A percentile compares a stretch with the other conserved stretches of the same genome.
phyloP scores from a whole-genome alignment of 1,140 invertebrate species.

The Branchinecta lindahli region DNA sequence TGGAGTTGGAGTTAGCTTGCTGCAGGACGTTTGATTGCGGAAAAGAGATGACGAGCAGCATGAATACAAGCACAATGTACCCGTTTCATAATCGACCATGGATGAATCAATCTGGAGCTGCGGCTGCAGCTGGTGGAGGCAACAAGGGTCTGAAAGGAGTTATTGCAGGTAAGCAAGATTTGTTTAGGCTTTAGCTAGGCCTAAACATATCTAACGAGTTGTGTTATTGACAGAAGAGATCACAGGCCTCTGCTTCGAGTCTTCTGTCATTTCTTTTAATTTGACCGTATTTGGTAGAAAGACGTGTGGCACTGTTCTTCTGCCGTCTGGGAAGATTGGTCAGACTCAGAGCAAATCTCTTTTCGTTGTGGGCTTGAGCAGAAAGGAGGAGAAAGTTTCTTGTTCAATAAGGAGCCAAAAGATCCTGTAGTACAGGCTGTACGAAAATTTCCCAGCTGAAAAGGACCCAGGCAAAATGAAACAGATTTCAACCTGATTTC shows the following conservation, averaged over 20 bases:
- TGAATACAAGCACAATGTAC: too few relatives aligned
- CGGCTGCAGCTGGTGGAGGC: constrained; percentile 37
- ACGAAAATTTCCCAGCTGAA: too few relatives aligned
- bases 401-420: not conserved
- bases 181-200: constrained; percentile 15
- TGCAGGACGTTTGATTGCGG: too few relatives aligned
- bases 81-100: constrained; percentile 37
- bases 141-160: constrained; percentile 56
- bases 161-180: constrained; percentile 46
- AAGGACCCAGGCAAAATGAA: not conserved
- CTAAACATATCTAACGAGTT: not conserved
- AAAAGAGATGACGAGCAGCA: too few relatives aligned
- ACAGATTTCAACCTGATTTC: not conserved
- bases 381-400: not conserved
- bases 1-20: too few relatives aligned
- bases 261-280: not conserved
- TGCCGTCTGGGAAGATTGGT: too few relatives aligned
- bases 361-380: constrained; percentile 10
- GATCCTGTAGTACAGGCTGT: too few relatives aligned
- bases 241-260: not conserved
- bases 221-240: not conserved
- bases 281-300: constrained; percentile 12
- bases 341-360: too few relatives aligned
- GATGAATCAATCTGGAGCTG: constrained; percentile 47
- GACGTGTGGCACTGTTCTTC: too few relatives aligned